Evolutionary conservation across 64 coral and sea anemone genomes (phyloP), one percentile per base, ranked within the genome.

Genomic region (Montipora foliosa): DNA sequence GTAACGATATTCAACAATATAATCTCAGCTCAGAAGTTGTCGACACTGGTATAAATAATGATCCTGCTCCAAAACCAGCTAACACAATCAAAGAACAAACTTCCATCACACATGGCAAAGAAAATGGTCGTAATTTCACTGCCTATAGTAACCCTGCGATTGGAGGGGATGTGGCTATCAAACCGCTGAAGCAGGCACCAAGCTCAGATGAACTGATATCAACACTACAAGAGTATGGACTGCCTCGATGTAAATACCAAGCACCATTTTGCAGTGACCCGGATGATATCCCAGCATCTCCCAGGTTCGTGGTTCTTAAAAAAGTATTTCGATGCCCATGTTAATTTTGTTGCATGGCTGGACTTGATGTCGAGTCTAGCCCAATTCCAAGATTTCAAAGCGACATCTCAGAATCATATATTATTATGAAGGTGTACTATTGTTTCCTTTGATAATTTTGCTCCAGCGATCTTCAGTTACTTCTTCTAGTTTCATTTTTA

Each of bases 191-290:
- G 37, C 45, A 47, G 64, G 64, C 82, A 46, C 82, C 82, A 50
- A 71, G 17, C 8, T 70, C 67, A 49, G 67, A 11, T 22, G 92
- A 79, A 75, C 89, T 89, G 62, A 60, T 80, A 80, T 17, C 82
- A 25, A 93, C 72, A 47, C 77, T 96, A n/a, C 71, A 79, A 12
- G 21, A 96, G 15, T 95, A 92, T 87, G 95, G 98, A 44, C 59
- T 96, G 10, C 98, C 98, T 12, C 84, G 93, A 21, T 89, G 91
- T 78, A 93, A 80, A 78, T 82, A 99, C 50, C 95, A 96, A 92
- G 61, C 76, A 71, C 92, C 98, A 46, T 99, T 94, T 58, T 99
- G 94, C 59, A 99, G 98, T 53, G 60, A 99, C 19, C 95, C 98
- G 21, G 90, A 96, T 90, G 98, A 99, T 79, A 81, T 96, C 46